phyloP scores from a whole-genome alignment of 2,113 vertebrate species.

The Hepsetus odoe region DNA sequence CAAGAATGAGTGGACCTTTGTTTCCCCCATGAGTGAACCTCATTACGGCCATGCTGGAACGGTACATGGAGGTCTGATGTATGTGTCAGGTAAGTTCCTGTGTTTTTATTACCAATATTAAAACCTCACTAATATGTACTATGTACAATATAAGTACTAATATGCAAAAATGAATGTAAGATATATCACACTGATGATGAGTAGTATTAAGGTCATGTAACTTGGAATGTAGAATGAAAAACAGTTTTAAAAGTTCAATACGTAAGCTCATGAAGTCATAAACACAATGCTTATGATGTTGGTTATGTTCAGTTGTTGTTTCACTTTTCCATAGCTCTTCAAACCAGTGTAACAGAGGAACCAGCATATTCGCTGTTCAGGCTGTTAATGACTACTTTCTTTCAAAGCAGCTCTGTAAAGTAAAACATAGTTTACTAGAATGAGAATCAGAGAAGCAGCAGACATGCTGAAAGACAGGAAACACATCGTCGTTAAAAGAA shows the following conservation, averaged over 20 bases:
- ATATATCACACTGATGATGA: too few species aligned
- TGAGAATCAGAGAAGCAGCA: conserved; percentile 24
- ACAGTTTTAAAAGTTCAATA: not conserved
- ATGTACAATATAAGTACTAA: not conserved
- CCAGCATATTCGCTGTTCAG: not conserved
- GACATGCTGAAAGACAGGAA: not conserved
- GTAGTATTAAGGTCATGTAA: not conserved
- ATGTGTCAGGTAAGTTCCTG: conserved; percentile 75
- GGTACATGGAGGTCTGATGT: conserved; percentile 78
- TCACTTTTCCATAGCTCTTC: conserved; percentile 57
- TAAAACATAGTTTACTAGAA: conserved; percentile 13
- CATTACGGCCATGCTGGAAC: conserved; percentile 83
- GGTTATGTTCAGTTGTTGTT: too few species aligned
- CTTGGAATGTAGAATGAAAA: not conserved
- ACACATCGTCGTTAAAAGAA: too few species aligned
- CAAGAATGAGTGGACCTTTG: conserved; percentile 80
- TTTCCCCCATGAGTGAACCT: conserved; percentile 73
- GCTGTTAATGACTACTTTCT: not conserved
- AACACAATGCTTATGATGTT: conserved; percentile 5
- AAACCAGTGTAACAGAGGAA: not conserved
- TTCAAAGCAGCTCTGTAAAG: conserved; percentile 52
- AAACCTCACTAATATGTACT: too few species aligned
- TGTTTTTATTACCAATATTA: too few species aligned
- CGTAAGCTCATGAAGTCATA: conserved; percentile 13
- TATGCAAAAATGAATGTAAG: not conserved